Conservation (phyloP, 2,113 vertebrate species). For the Rostratula benghalensis region DNA sequence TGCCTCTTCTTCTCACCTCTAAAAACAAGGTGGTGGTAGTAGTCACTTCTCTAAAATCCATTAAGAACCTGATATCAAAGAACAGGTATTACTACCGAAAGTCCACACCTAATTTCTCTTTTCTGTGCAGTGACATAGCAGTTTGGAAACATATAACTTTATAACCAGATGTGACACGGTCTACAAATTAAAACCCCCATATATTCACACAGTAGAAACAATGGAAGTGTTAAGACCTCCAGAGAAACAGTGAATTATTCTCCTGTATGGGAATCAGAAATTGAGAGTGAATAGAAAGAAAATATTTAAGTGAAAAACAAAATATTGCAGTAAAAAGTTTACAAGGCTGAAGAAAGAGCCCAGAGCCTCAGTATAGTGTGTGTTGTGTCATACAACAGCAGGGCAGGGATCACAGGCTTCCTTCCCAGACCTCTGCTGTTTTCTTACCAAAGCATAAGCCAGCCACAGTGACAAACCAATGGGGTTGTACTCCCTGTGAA, state of each 20-base stretch:
- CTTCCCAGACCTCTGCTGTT: neutral
- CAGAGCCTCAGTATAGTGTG: rapidly evolving
- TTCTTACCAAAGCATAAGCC: neutral
- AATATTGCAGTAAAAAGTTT: neutral
- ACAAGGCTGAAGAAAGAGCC: neutral
- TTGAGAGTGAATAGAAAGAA: neutral
- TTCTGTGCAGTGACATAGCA: neutral
- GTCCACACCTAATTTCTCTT: neutral
- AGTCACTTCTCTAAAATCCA: neutral
- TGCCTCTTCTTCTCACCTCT: neutral
- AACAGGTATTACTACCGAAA: neutral
- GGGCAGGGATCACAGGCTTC: neutral
- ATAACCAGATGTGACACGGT: neutral
- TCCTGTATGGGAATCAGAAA: neutral
- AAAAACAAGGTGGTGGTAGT: neutral
- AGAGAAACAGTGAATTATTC: neutral
- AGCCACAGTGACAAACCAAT: neutral
- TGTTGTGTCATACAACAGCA: neutral
- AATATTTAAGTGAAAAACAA: neutral
- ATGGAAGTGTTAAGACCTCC: neutral
- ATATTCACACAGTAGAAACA: neutral
- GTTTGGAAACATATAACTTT: neutral
- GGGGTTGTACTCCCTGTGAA: neutral
- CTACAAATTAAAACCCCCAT: neutral
- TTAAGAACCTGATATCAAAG: neutral